Conservation (phyloP, 2,888 invertebrate genomes). For the Drosophila paramelanica region DNA sequence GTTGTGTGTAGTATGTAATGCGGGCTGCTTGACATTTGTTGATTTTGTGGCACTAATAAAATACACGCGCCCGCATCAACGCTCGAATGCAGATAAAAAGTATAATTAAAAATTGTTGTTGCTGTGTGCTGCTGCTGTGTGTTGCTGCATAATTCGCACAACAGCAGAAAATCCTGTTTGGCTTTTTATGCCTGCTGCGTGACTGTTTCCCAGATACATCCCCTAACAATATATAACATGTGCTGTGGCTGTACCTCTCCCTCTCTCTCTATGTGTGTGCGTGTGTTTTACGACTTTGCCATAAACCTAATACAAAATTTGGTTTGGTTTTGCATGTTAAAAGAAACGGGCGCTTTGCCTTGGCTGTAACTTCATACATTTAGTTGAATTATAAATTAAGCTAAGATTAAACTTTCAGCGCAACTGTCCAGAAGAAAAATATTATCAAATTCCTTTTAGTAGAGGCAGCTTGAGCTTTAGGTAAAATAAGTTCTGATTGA, state of each 20-base stretch:
- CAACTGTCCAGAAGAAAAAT: not conserved
- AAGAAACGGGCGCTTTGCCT: not conserved
- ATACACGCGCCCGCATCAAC: conserved; percentile 41
- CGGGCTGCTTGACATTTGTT: conserved; percentile 39
- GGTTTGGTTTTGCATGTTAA: conserved; percentile 24
- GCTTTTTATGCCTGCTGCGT: conserved; percentile 73
- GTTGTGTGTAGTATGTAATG: conserved; percentile 1
- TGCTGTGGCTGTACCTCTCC: conserved; percentile 16
- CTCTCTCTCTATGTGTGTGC: conserved; percentile 8
- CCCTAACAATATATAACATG: conserved; percentile 37
- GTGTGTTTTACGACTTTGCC: conserved; percentile 61
- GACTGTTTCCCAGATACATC: conserved; percentile 60
- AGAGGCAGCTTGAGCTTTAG: not conserved
- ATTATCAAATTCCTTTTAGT: too few species aligned
- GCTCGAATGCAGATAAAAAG: conserved; percentile 69
- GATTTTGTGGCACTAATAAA: conserved; percentile 67
- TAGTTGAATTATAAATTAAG: conserved; percentile 5
- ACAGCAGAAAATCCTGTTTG: conserved; percentile 59
- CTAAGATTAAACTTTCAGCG: conserved; percentile 13
- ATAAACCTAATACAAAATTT: conserved; percentile 41
- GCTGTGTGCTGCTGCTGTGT: conserved; percentile 24
- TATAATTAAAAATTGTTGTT: conserved; percentile 73
- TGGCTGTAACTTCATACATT: conserved; percentile 1
- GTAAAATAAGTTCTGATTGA: not conserved
- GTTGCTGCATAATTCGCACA: conserved; percentile 58